A percentile compares a stretch with the other conserved stretches of the same genome.
These are phyloP conservation scores for Neoascia interrupta DNA, from an alignment of 2,888 invertebrate genomes.

Conservation along the genomic window DNA sequence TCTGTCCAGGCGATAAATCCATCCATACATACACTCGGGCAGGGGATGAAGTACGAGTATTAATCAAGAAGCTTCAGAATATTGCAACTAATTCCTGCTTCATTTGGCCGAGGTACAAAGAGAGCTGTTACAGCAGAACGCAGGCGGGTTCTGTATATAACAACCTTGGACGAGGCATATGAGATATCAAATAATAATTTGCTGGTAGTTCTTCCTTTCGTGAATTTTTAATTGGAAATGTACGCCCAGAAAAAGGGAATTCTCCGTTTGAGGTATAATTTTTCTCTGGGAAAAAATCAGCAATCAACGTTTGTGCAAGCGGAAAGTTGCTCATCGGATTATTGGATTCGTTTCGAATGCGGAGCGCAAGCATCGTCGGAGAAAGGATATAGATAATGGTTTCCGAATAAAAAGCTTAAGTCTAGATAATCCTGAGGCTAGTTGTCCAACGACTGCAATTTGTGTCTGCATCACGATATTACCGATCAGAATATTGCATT, in stretches of 20 bases:
- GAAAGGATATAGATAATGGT: no score
- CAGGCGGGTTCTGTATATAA: not conserved
- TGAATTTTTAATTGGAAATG: conserved; percentile 67
- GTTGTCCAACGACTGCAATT: no score
- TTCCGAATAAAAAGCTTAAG: no score
- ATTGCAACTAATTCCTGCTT: conserved; percentile 54
- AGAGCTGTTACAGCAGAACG: not conserved
- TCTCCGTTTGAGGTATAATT: conserved; percentile 10
- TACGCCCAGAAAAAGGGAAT: conserved; percentile 14
- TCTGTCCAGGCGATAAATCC: not conserved
- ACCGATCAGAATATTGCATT: no score
- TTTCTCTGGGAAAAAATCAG: conserved; percentile 3
- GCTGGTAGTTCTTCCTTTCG: conserved; percentile 28
- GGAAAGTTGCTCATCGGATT: conserved; percentile 32
- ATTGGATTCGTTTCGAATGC: conserved; percentile 1
- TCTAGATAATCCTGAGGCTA: no score
- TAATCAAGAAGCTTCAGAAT: conserved; percentile 53
- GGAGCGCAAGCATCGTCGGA: no score
- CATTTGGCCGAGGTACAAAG: conserved; percentile 32
- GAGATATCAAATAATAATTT: conserved; percentile 65
- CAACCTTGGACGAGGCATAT: conserved; percentile 17
- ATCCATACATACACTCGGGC: no score
- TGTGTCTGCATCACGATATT: no score
- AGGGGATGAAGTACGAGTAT: conserved; percentile 41
- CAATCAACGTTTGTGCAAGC: conserved; percentile 25